A percentile compares a stretch with the other conserved stretches of the same genome.
These are phyloP conservation scores for Cryptomyrus ogoouensis DNA, from an alignment of 2,113 vertebrate genomes.

Conservation along the genomic window DNA sequence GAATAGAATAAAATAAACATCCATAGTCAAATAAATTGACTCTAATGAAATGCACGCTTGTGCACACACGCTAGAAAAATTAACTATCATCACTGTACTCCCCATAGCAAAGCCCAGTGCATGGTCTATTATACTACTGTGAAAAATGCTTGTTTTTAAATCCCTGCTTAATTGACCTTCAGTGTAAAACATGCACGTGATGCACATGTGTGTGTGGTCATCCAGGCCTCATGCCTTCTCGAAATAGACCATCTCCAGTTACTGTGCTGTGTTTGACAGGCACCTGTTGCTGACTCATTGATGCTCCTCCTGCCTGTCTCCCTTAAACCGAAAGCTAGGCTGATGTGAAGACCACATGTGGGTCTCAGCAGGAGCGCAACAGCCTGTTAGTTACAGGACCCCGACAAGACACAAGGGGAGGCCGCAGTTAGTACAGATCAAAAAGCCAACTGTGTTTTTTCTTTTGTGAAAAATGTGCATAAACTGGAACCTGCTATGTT, in stretches of 20 bases:
- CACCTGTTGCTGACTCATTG: slow-evolving; percentile 39
- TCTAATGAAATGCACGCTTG: background rate
- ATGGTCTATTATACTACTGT: background rate
- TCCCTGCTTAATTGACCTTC: background rate
- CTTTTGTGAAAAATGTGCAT: background rate
- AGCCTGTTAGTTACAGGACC: background rate
- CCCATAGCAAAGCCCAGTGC: background rate
- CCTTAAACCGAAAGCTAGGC: background rate
- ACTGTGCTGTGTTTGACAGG: slow-evolving; percentile 1
- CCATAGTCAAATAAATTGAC: background rate
- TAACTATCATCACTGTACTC: background rate
- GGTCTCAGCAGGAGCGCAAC: background rate
- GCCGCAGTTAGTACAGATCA: background rate
- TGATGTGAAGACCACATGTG: background rate
- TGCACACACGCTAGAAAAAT: background rate
- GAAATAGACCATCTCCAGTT: slow-evolving; percentile 23
- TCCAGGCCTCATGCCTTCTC: slow-evolving; percentile 19
- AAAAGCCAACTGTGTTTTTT: background rate
- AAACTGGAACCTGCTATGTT: background rate
- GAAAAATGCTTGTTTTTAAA: background rate
- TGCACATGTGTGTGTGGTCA: background rate
- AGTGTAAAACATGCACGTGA: background rate
- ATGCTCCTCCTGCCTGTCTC: background rate
- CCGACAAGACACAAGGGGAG: background rate
- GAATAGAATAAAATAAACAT: background rate